Evolutionary conservation across 2,113 vertebrate genomes (phyloP).

Genomic region (Paradisaea rubra): DNA sequence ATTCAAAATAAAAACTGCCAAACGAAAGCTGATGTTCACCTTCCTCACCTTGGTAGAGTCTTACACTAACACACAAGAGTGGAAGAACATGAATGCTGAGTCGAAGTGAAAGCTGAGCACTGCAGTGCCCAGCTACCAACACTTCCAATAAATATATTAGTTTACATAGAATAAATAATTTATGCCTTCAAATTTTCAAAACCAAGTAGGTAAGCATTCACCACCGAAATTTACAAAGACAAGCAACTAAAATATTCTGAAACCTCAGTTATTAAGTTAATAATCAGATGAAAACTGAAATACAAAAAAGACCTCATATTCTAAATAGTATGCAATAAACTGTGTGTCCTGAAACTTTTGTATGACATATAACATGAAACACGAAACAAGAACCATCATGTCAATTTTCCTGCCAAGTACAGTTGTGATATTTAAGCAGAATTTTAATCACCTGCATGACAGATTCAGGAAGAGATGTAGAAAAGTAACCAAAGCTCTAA

Average conservation of each 20-base stretch:
- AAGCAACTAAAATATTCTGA: neutral
- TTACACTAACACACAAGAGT: neutral
- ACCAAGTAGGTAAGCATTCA: neutral
- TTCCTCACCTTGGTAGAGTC: neutral
- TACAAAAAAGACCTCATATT: neutral
- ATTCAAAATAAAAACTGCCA: neutral
- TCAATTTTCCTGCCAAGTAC: neutral
- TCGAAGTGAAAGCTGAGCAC: neutral
- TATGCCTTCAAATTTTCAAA: neutral
- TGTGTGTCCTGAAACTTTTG: neutral
- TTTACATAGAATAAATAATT: neutral
- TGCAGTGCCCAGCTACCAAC: neutral
- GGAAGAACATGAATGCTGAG: neutral
- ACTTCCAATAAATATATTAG: neutral
- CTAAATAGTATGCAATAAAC: neutral
- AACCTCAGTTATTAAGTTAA: neutral
- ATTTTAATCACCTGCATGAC: neutral
- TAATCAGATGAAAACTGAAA: neutral
- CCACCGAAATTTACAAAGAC: neutral
- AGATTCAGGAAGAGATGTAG: neutral
- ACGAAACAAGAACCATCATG: neutral
- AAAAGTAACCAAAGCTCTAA: neutral
- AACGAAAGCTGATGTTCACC: neutral
- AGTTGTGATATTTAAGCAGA: neutral
- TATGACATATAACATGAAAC: neutral